Evolutionary conservation across 2,113 vertebrate genomes (phyloP), one percentile per base, ranked within the genome.

Genomic region (Rousettus leschenaultii): DNA sequence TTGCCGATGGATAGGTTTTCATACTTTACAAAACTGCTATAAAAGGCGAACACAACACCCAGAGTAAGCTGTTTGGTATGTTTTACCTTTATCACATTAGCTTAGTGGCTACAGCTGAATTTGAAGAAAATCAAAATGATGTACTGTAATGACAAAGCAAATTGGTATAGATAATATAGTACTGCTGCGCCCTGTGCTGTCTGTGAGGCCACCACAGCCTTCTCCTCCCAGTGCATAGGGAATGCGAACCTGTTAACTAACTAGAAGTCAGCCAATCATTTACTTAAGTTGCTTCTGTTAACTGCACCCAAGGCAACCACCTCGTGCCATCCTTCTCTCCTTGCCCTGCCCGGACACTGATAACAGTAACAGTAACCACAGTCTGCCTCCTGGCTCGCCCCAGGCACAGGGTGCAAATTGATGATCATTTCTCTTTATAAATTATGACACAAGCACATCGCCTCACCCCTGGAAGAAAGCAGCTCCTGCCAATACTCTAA

Each of bases 401-500:
- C 91, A 96, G 97, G 98, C 98, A 92, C 86, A 93, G 74, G 89
- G 95, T 74, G 90, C 97, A 98, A 97, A 98, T 70, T 93, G 98
- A 97, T 95, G 97, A 98, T 97, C 97, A 90, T 98, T 98, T 97
- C 98, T 98, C 96, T 97, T 98, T 98, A 98, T 98, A 98, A 98
- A 98, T 97, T 98, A 98, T 97, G 98, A 98, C 97, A 98, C 97
- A 89, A 96, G 94, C 96, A 80, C 96, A 97, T 98, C 91, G 97
- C 98, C 98, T 99, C 97, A 73, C 97, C 97, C 98, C 90, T 98
- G 96, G 98, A 98, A 98, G 96, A 98, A 98, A 98, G 97, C 97
- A 97, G 95, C 97, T 98, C 98, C 97, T 98, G 98, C 98, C 98
- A 98, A 98, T 98, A 97, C 96, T 89, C 97, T 97, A 97, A 98